Evolutionary conservation across 2,113 vertebrate species (phyloP).

Genomic region (Callorhinus ursinus): DNA sequence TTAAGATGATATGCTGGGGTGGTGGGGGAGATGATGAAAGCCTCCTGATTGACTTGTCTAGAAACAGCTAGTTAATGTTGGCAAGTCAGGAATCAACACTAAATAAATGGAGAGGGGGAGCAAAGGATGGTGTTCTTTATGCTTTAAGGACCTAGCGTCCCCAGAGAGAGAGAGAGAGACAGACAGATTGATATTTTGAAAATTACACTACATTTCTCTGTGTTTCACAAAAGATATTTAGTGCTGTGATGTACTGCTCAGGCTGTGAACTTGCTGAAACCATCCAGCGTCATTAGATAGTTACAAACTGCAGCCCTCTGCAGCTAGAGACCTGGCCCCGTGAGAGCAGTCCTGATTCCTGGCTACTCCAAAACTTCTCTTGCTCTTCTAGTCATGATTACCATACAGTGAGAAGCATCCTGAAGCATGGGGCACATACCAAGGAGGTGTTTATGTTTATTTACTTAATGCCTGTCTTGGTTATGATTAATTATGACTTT

Average conservation of each 20-base stretch:
- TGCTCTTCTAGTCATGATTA: background rate
- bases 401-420: background rate
- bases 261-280: constrained; percentile 34
- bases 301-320: background rate
- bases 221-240: constrained; percentile 51
- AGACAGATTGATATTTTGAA: constrained; percentile 11
- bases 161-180: background rate
- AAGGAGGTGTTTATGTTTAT: background rate
- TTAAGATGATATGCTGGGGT: background rate
- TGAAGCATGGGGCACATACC: background rate
- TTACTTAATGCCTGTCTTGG: background rate
- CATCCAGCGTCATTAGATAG: background rate
- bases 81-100: background rate
- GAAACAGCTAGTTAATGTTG: background rate
- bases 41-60: background rate
- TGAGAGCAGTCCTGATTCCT: background rate
- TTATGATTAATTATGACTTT: background rate
- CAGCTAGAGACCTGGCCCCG: background rate
- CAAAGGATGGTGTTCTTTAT: background rate
- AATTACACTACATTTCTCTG: constrained; percentile 63
- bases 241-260: background rate
- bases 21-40: background rate
- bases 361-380: background rate
- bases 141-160: constrained; percentile 54
- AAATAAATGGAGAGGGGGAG: background rate